phyloP scores from a whole-genome alignment of 2,113 vertebrate genomes.

The Amphilophus citrinellus region DNA sequence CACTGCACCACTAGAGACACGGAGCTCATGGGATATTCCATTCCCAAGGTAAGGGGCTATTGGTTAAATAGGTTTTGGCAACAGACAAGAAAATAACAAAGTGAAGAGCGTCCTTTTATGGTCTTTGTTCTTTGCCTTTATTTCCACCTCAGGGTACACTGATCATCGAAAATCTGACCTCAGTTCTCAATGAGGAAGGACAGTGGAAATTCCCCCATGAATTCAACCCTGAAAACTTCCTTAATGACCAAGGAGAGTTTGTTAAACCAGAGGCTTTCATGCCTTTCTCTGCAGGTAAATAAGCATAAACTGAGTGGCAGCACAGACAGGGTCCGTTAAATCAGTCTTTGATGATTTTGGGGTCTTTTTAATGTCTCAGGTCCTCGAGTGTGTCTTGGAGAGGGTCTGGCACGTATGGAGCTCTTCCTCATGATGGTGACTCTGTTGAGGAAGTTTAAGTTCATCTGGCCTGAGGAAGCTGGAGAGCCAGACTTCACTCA shows the following conservation, averaged over 20 bases:
- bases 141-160: constrained; percentile 60
- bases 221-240: constrained; percentile 80
- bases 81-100: neutral
- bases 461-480: constrained; percentile 32
- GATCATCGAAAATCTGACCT: constrained; percentile 69
- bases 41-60: constrained; percentile 67
- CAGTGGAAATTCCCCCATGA: constrained; percentile 78
- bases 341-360: neutral
- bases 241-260: constrained; percentile 72
- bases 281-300: constrained; percentile 70
- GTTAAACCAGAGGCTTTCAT: constrained; percentile 76
- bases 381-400: constrained; percentile 66
- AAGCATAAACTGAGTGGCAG: neutral
- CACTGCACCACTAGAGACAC: constrained; percentile 68
- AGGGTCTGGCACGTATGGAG: constrained; percentile 70
- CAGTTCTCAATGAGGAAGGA: constrained; percentile 68
- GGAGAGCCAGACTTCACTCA: constrained; percentile 27
- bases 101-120: neutral
- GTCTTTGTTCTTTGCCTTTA: neutral
- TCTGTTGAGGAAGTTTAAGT: constrained; percentile 32
- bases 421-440: constrained; percentile 41
- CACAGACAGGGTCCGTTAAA: neutral
- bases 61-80: neutral
- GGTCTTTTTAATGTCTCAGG: constrained; percentile 16
- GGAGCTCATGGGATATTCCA: constrained; percentile 75